Conservation (phyloP, 2,113 vertebrate species). For the Eretmochelys imbricata region DNA sequence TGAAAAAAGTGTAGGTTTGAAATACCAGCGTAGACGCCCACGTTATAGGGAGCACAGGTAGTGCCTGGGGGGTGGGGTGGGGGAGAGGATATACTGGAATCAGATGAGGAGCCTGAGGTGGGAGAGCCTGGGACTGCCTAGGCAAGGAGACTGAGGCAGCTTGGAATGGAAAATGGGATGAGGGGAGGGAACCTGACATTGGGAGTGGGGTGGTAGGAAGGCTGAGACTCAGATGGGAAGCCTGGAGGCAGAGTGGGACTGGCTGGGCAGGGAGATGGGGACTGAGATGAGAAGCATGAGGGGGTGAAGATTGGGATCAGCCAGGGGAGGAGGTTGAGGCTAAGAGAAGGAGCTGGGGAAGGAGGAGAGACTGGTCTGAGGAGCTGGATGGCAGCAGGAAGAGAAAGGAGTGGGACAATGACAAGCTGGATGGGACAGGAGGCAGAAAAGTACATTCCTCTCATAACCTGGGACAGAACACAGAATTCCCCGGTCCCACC, state of each 20-base stretch:
- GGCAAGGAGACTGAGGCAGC: no score
- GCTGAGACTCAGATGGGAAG: not conserved
- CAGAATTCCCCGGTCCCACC: not conserved
- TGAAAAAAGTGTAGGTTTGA: not conserved
- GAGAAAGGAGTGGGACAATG: not conserved
- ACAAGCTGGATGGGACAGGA: not conserved
- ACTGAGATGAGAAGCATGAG: not conserved
- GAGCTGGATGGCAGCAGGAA: not conserved
- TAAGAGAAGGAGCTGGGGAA: rapidly evolving
- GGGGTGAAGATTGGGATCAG: not conserved
- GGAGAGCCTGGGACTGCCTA: not conserved
- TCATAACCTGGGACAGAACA: not conserved
- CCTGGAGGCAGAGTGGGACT: not conserved
- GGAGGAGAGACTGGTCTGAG: not conserved
- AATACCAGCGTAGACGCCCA: not conserved
- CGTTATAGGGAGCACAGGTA: not conserved
- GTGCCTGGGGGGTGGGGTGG: rapidly evolving
- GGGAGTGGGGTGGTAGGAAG: rapidly evolving
- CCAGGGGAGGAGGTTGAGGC: rapidly evolving
- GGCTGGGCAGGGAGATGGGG: not conserved
- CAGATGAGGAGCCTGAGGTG: not conserved
- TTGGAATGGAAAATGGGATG: rapidly evolving
- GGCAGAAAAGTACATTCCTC: not conserved
- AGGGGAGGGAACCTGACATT: not conserved
- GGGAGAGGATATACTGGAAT: not conserved